Evolutionary conservation across 2,888 invertebrate species (phyloP).

Genomic region (Trichopoda pennipes): DNA sequence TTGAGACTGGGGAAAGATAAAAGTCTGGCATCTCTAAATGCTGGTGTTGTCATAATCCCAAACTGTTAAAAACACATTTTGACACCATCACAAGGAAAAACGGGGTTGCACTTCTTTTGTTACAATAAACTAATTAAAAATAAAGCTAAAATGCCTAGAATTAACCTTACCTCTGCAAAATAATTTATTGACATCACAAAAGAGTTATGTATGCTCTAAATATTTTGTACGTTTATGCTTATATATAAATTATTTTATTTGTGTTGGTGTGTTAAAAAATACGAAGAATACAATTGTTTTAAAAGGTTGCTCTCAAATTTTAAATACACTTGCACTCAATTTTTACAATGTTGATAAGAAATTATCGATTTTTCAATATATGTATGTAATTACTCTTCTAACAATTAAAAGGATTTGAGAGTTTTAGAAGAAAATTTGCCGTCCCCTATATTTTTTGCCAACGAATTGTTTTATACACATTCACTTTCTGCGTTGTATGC

Average conservation of each 20-base stretch:
- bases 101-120: background rate
- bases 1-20: too few relatives aligned
- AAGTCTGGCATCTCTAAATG: too few relatives aligned
- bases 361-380: slow-evolving; percentile 53
- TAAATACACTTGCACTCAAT: slow-evolving; percentile 48
- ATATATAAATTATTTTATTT: background rate
- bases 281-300: slow-evolving; percentile 57
- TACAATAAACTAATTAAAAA: background rate
- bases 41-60: too few relatives aligned
- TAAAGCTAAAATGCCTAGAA: background rate
- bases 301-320: slow-evolving; percentile 56
- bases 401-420: slow-evolving; percentile 4
- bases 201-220: slow-evolving; percentile 31
- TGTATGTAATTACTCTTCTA: slow-evolving; percentile 4
- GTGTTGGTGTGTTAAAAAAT: slow-evolving; percentile 46
- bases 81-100: too few relatives aligned
- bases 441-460: slow-evolving; percentile 52
- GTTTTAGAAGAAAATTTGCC: background rate
- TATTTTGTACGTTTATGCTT: slow-evolving; percentile 6
- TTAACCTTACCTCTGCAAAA: slow-evolving; percentile 27
- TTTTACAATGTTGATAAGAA: slow-evolving; percentile 56
- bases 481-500: slow-evolving; percentile 60
- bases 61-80: too few relatives aligned
- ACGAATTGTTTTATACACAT: slow-evolving; percentile 68
- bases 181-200: background rate